Percentiles rank a stretch among this genome's conserved stretches.
These are phyloP conservation scores for Drosophila insularis DNA, from an alignment of 1,140 invertebrate genomes.

Conservation along the genomic window DNA sequence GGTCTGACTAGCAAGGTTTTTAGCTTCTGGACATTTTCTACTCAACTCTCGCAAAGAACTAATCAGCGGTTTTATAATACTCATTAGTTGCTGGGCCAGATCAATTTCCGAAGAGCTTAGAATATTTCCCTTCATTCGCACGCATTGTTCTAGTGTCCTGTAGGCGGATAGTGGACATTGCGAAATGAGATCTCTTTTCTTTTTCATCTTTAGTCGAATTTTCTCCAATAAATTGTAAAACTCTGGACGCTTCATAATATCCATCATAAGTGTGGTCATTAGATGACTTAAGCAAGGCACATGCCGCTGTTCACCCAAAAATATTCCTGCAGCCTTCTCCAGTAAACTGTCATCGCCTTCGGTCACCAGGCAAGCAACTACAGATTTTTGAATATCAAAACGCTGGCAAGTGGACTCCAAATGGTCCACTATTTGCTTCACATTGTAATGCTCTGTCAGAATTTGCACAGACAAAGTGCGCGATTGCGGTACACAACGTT, in stretches of 20 bases:
- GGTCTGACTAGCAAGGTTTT: constrained; percentile 39
- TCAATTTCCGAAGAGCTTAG: not conserved
- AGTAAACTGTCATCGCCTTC: constrained; percentile 12
- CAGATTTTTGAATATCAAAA: constrained; percentile 44
- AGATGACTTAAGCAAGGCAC: constrained; percentile 43
- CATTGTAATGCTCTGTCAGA: constrained; percentile 26
- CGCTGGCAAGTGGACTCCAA: constrained; percentile 35
- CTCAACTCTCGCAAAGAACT: constrained; percentile 37
- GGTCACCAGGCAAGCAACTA: constrained; percentile 42
- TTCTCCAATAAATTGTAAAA: constrained; percentile 25
- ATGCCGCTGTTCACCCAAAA: constrained; percentile 38
- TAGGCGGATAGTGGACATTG: constrained; percentile 24
- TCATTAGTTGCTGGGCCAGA: constrained; percentile 19
- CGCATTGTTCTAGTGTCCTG: constrained; percentile 34
- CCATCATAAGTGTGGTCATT: constrained; percentile 20
- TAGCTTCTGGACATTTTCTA: not conserved
- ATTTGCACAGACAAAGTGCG: constrained; percentile 27
- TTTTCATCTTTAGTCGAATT: constrained; percentile 19
- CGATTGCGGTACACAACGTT: constrained; percentile 17
- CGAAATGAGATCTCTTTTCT: not conserved
- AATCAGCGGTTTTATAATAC: constrained; percentile 28
- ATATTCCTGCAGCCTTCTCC: constrained; percentile 20
- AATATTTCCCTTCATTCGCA: not conserved
- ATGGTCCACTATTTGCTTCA: constrained; percentile 29
- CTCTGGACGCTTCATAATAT: constrained; percentile 23